Percentiles rank a stretch among this genome's conserved stretches.
These are phyloP conservation scores for Chrysina gloriosa DNA, from an alignment of 2,888 invertebrate species.

Conservation along the genomic window DNA sequence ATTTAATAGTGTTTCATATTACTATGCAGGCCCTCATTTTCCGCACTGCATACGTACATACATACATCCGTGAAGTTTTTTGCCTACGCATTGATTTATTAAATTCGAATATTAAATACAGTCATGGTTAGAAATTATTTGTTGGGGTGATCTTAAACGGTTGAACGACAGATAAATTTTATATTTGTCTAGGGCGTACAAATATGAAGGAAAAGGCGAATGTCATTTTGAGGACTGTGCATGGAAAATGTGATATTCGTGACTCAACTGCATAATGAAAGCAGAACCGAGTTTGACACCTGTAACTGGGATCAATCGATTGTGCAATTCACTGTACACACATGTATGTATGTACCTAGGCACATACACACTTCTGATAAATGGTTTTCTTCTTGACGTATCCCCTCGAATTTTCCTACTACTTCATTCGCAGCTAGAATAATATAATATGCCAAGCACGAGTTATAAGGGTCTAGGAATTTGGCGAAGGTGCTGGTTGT, in stretches of 20 bases:
- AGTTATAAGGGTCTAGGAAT: too few species aligned
- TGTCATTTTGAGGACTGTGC: slow-evolving; percentile 54
- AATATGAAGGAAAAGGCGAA: slow-evolving; percentile 50
- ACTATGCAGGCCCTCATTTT: background rate
- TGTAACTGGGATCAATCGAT: slow-evolving; percentile 58
- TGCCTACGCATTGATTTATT: too few species aligned
- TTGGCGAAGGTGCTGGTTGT: too few species aligned
- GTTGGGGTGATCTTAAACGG: background rate
- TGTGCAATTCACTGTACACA: slow-evolving; percentile 22
- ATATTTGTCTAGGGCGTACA: slow-evolving; percentile 50
- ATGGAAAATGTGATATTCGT: slow-evolving; percentile 58
- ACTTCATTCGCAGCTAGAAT: slow-evolving; percentile 6
- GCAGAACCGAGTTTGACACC: slow-evolving; percentile 56
- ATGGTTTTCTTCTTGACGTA: slow-evolving; percentile 36
- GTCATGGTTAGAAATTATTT: background rate
- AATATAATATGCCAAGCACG: slow-evolving; percentile 4
- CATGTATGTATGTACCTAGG: too few species aligned
- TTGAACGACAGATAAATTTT: slow-evolving; percentile 46
- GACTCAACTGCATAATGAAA: slow-evolving; percentile 57
- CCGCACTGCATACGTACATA: too few species aligned
- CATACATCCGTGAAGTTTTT: too few species aligned
- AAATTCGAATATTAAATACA: background rate
- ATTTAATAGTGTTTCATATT: slow-evolving; percentile 16
- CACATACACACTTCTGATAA: slow-evolving; percentile 43
- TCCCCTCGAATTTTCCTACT: background rate